Conservation (phyloP, 2,113 vertebrate species). For the Synchiropus splendidus region DNA sequence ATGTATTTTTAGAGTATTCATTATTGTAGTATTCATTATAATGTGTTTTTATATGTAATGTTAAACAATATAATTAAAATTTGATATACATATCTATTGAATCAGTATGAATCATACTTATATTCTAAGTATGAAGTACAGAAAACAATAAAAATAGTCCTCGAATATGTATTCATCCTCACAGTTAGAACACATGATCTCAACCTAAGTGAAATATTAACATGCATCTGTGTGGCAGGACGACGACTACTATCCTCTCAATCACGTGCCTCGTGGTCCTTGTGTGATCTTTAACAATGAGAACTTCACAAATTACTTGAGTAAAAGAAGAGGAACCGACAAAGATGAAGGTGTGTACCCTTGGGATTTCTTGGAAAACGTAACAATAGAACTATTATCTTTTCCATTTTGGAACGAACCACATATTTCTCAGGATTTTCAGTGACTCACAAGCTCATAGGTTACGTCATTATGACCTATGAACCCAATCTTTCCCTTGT, state of each 20-base stretch:
- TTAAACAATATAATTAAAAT: too few relatives aligned
- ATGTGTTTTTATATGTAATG: background rate
- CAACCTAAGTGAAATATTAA: too few relatives aligned
- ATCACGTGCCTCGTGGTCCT: constrained; percentile 31
- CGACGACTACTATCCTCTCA: constrained; percentile 28
- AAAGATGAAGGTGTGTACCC: constrained; percentile 42
- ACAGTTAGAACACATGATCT: too few relatives aligned
- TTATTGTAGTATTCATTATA: background rate
- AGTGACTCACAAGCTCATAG: background rate
- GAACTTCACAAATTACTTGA: background rate
- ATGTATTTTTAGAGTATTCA: background rate
- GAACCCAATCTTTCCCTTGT: background rate
- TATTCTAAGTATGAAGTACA: too few relatives aligned
- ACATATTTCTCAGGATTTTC: background rate
- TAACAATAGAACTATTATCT: background rate
- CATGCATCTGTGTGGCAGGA: constrained; percentile 19
- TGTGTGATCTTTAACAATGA: constrained; percentile 63
- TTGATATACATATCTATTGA: too few relatives aligned
- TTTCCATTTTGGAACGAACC: background rate
- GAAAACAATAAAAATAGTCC: too few relatives aligned
- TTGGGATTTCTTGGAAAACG: background rate
- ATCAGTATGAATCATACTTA: too few relatives aligned
- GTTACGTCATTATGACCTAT: background rate
- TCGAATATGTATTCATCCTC: too few relatives aligned
- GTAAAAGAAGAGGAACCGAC: constrained; percentile 13